phyloP scores from a whole-genome alignment of 1,140 invertebrate species.

The Muscidifurax raptorellus region DNA sequence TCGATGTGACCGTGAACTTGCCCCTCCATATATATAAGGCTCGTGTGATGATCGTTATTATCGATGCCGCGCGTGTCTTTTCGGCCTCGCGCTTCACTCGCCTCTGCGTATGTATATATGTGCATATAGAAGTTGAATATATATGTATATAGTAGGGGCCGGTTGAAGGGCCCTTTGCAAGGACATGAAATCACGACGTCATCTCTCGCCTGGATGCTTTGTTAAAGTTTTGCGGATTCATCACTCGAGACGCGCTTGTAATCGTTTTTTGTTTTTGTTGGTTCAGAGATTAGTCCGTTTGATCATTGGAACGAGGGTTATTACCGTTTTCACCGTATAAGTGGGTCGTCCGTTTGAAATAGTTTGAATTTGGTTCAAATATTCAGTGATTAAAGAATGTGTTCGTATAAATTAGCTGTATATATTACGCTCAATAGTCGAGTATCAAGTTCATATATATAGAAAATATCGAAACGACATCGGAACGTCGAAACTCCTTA shows the following conservation, averaged over 20 bases:
- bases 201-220: neutral
- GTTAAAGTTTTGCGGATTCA: neutral
- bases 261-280: too few relatives aligned
- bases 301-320: too few relatives aligned
- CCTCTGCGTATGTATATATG: neutral
- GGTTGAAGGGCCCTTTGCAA: slow-evolving; percentile 18
- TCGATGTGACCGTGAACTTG: slow-evolving; percentile 67
- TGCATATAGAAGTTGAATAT: neutral
- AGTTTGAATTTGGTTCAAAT: too few relatives aligned
- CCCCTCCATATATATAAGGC: slow-evolving; percentile 58
- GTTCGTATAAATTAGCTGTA: neutral
- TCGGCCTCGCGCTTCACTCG: neutral
- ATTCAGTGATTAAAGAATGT: neutral
- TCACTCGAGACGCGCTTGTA: too few relatives aligned
- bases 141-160: too few relatives aligned
- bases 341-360: too few relatives aligned
- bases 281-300: too few relatives aligned
- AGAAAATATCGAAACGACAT: neutral
- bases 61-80: slow-evolving; percentile 48
- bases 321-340: too few relatives aligned
- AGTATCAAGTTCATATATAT: neutral
- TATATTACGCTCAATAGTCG: too few relatives aligned
- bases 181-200: neutral
- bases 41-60: slow-evolving; percentile 68
- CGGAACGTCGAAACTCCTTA: neutral